Evolutionary conservation across 2,888 invertebrate species (phyloP), one percentile per base, ranked within the genome.

Genomic region (Pandemis corylana): DNA sequence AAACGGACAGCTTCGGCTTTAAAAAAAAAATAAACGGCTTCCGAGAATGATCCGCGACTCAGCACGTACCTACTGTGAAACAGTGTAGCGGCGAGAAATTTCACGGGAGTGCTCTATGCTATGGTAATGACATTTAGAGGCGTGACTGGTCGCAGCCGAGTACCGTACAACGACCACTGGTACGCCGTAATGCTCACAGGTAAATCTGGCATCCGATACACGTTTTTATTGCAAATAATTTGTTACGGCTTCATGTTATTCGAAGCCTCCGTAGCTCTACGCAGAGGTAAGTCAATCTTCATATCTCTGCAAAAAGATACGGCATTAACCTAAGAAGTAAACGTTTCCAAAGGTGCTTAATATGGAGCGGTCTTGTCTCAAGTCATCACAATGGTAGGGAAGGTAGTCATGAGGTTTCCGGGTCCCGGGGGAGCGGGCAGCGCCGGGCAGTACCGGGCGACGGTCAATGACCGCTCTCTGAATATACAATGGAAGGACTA

Each of bases 391-490:
- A 83, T 86, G 84, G 83, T 80, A 80, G 79, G 71, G 68, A 75
- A 79, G 79, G 83, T 87, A 86, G 87, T 87, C 89, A 89, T 89
- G 88, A 87, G 79, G 83, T 83, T 89, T 87, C 88, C 88, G 88
- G 86, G 84, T 80, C 79, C 80, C 72, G 74, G 70, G 77, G 76
- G 78, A 75, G 63, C 64, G 64, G 73, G 42, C 74, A 51, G 6
- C 7, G 44, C 5, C 49, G 49, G 49, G 12, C 49, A 20, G 72
- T 61, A 61, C 67, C 53, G 67, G 62, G 62, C 70, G 41, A 6
- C 70, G 75, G 75, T 67, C 70, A 71, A 77, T 65, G 77, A 76
- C 77, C 77, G 71, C 77, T 53, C 74, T 76, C 68, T 75, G 49
- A 72, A 75, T 76, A 62, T 68, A 77, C 77, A 77, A 77, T 71